Conservation (phyloP, 2,888 invertebrate genomes). For the Camponotus fellah region DNA sequence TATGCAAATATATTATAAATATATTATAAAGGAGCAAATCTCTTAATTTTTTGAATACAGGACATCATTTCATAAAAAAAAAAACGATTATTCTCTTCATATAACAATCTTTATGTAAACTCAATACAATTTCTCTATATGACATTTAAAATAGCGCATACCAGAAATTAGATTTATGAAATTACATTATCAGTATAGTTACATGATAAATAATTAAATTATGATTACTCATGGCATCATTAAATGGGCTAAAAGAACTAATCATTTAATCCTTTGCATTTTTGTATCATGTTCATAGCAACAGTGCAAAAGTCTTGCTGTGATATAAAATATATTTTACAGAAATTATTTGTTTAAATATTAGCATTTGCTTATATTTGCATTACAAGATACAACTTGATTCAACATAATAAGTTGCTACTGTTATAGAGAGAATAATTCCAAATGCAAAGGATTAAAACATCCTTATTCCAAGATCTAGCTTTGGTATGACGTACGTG, state of each 20-base stretch:
- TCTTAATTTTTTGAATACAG: slow-evolving; percentile 2
- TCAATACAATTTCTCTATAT: slow-evolving; percentile 21
- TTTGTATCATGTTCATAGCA: neutral
- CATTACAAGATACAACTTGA: neutral
- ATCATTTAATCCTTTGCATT: slow-evolving; percentile 36
- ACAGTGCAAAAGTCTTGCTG: neutral
- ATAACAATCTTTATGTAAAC: neutral
- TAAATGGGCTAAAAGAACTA: neutral
- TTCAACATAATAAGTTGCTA: neutral
- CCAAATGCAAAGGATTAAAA: slow-evolving; percentile 27
- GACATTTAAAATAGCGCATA: neutral
- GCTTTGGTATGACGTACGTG: slow-evolving; percentile 34
- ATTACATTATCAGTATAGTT: neutral
- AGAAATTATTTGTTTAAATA: slow-evolving; percentile 17
- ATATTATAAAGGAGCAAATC: neutral
- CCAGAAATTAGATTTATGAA: slow-evolving; percentile 6
- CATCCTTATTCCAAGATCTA: slow-evolving; percentile 22
- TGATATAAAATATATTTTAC: slow-evolving; percentile 19
- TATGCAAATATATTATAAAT: too few species aligned
- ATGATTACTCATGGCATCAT: slow-evolving; percentile 1
- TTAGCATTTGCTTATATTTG: neutral
- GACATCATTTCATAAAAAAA: neutral
- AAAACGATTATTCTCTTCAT: neutral
- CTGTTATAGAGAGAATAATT: neutral
- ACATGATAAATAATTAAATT: slow-evolving; percentile 8